Evolutionary conservation across 2,113 vertebrate genomes (phyloP), one percentile per base, ranked within the genome.

Genomic region (Petromus typicus): DNA sequence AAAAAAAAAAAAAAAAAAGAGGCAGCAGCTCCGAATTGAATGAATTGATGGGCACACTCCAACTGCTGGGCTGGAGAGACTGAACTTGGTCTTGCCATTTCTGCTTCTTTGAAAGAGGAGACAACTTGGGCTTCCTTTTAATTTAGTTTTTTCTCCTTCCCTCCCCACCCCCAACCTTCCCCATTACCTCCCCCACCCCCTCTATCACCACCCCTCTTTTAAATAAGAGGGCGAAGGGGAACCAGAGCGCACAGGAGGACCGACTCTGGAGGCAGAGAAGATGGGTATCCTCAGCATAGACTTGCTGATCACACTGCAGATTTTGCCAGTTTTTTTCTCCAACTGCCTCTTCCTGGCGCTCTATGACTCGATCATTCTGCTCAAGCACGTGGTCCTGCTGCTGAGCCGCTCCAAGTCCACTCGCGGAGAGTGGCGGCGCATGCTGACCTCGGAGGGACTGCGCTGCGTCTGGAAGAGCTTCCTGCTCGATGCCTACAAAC

Each of bases 381-480:
- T 99, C 97, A 99, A 99, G 98, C 99, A 99, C 98, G 99, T 98
- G 96, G 99, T 99, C 89, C 98, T 99, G 51, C 98, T 99, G 69
- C 98, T 99, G 96, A 99, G 99, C 98, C 98, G 99, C 84, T 98
- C 98, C 57, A 98, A 98, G 97, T 97, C 98, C 25, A 98, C 98
- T 96, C 98, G 98, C 95, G 99, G 99, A 75, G 99, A 99, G 98
- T 99, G 99, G 99, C 99, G 99, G 93, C 99, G 99, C 97, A 99
- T 99, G 99, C 98, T 99, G 97, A 99, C 99, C 96, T 99, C 99
- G 51, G 99, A 99, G 96, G 99, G 99, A 85, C 98, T 99, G 96
- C 99, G 99, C 98, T 99, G 99, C 83, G 98, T 99, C 97, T 99
- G 99, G 99, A 99, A 99, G 86, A 99, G 99, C 98, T 99, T 99